These are phyloP conservation scores for Toxotes chatareus DNA, from an alignment of 2,113 vertebrate species.

Conservation along the genomic window DNA sequence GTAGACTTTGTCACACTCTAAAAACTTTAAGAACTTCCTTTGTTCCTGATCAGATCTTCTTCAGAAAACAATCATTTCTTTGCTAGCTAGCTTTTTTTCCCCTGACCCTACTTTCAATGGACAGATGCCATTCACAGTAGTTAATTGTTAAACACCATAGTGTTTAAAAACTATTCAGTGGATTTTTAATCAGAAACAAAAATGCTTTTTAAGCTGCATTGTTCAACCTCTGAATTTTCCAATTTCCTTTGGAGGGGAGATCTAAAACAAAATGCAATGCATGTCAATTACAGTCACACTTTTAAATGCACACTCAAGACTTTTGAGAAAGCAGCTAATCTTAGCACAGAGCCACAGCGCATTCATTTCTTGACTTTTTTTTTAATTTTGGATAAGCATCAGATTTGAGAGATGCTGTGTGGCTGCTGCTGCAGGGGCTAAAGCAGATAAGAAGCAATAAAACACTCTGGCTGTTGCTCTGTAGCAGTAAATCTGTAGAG, in stretches of 20 bases:
- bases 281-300: background rate
- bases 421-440: constrained; percentile 30
- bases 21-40: too few relatives aligned
- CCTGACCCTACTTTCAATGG: background rate
- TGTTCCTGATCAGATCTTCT: too few relatives aligned
- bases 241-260: background rate
- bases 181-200: too few relatives aligned
- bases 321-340: constrained; percentile 1
- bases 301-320: background rate
- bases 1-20: too few relatives aligned
- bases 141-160: background rate
- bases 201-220: too few relatives aligned
- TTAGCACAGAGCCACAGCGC: background rate
- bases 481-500: constrained; percentile 17
- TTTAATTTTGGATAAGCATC: constrained; percentile 29
- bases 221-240: background rate
- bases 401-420: constrained; percentile 44
- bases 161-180: background rate
- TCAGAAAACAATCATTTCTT: background rate
- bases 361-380: constrained; percentile 32
- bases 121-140: background rate
- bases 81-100: background rate
- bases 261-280: constrained; percentile 1
- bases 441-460: constrained; percentile 41
- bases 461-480: constrained; percentile 8